These are phyloP conservation scores for Rhagologus leucostigma DNA, from an alignment of 2,113 vertebrate genomes.

Conservation along the genomic window DNA sequence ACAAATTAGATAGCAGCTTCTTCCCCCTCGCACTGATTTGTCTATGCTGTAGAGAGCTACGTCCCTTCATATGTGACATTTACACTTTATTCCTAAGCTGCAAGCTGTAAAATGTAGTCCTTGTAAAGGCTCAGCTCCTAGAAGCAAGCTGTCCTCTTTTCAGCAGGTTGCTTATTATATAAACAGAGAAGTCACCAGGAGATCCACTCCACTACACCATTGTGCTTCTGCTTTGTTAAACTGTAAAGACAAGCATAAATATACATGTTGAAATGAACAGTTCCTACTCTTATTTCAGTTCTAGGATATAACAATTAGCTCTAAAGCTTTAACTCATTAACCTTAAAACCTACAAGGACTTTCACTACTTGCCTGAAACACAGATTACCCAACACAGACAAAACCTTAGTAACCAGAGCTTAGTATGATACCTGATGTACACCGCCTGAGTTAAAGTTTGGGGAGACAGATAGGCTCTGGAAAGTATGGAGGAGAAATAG, in stretches of 20 bases:
- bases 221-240: not conserved
- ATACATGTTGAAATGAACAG: not conserved
- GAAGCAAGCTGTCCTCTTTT: not conserved
- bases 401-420: not conserved
- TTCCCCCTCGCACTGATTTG: not conserved
- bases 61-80: not conserved
- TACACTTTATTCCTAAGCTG: not conserved
- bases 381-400: not conserved
- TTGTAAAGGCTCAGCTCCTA: not conserved
- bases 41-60: not conserved
- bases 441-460: not conserved
- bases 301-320: not conserved
- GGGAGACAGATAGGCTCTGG: not conserved
- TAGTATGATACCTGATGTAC: not conserved
- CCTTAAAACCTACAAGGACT: not conserved
- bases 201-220: not conserved
- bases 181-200: not conserved
- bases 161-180: not conserved
- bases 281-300: not conserved
- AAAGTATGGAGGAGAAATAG: not conserved
- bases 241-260: not conserved
- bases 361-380: not conserved
- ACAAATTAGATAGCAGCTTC: not conserved
- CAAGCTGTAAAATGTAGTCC: not conserved
- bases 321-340: not conserved